Evolutionary conservation across 1,140 invertebrate species (phyloP), one percentile per base, ranked within the genome.

Genomic region (Leptinotarsa undecemlineata): DNA sequence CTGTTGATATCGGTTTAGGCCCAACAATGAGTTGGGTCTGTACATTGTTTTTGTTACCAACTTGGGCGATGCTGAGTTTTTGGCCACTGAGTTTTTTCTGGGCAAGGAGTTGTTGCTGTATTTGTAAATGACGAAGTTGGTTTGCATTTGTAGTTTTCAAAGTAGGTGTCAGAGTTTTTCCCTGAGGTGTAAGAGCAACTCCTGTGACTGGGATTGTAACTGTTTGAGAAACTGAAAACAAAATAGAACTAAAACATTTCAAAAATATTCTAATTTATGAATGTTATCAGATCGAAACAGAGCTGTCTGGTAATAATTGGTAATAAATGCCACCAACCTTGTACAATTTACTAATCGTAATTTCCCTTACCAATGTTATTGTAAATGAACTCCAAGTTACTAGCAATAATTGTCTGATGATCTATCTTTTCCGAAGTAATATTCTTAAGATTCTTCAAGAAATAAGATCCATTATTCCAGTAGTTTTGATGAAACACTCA

Each of bases 81-180:
- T 80, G 81, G 13, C 75, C 76, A 6, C 72, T 71, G 2, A 91
- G 75, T 72, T 90, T 86, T 72, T 90, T 85, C n/a, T 90, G 90
- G 0, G 88, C 83, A 42, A 91, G 77, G 3, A 92, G 83, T 68
- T 92, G 90, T 68, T 92, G 90, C 72, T 92, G 92, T 33, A 93
- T 79, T n/a, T 91, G 88, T 62, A 93, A 78, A 48, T 92, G 90
- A 3, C 91, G 86, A 51, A 93, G 87, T 77, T 93, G 92, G 77
- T 91, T 90, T 0, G 89, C 86, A 71, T 90, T 86, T 1, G 89
- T 86, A 0, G 88, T 87, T 82, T 90, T 88, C 42, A 87, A 83
- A 68, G 86, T 84, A 75, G 85, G 85, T 79, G 76, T 78, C 47
- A 86, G 77, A 21, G 85, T 81, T 76, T 86, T 88, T 70, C 85